Conservation (phyloP, 1,140 invertebrate genomes). For the Manduca sexta region DNA sequence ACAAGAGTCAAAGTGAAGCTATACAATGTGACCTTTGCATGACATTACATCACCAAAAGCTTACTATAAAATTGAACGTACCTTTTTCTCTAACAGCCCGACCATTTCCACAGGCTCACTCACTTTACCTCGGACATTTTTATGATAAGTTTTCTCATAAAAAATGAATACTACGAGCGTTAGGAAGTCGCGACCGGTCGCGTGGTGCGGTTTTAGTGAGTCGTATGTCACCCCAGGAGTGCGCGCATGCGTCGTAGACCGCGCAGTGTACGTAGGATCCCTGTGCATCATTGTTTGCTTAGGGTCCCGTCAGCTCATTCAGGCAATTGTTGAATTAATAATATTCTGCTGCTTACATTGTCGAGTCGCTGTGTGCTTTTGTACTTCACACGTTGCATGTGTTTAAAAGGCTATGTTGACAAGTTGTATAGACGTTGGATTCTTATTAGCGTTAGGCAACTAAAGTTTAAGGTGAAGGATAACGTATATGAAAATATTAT, state of each 20-base stretch:
- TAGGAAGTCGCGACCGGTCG: neutral
- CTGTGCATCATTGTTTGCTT: neutral
- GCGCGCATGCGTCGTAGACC: conserved; percentile 1
- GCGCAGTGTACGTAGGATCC: neutral
- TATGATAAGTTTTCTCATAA: neutral
- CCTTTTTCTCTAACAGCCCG: conserved; percentile 32
- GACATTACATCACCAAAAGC: conserved; percentile 18
- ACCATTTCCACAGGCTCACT: conserved; percentile 27
- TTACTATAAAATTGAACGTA: conserved; percentile 16
- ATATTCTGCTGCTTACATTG: no score
- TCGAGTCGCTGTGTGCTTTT: no score
- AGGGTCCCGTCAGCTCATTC: conserved; percentile 1
- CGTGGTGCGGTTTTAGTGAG: neutral
- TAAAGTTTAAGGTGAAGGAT: no score
- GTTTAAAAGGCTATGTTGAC: no score
- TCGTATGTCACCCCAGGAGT: neutral
- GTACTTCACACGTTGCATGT: no score
- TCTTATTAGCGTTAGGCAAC: no score
- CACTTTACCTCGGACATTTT: conserved; percentile 26
- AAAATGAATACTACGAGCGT: neutral
- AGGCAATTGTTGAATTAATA: no score
- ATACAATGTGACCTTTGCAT: conserved; percentile 22
- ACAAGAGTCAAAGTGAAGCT: neutral
- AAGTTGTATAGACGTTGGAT: no score
- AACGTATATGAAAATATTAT: no score